Evolutionary conservation across 2,888 invertebrate genomes (phyloP), one percentile per base, ranked within the genome.

Genomic region (Lapara coniferarum): DNA sequence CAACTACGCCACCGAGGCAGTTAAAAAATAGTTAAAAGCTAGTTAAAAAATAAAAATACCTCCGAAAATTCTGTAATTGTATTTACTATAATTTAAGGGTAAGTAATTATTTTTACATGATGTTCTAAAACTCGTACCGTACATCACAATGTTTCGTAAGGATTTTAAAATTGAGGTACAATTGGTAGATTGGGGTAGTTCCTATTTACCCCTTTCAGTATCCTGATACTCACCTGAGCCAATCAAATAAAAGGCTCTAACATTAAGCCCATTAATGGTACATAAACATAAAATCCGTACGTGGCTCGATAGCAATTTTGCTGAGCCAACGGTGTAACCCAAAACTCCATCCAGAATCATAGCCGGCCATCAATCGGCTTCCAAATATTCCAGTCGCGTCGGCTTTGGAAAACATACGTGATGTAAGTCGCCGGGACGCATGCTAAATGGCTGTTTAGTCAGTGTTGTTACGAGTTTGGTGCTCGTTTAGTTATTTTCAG

Each of bases 361-460:
- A 70, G 68, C 25, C 69, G 52, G 68, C 70, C 69, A 73, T 73
- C 75, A 77, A 79, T 74, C 76, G 71, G 74, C 71, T 71, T 66
- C 82, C 76, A 81, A 80, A 79, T 82, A 85, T 83, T 78, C 83
- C 74, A 69, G 66, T 63, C 78, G 79, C 84, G 83, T 53, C 37
- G 66, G 66, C 30, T 84, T 69, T 75, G 77, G 80, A 80, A 84
- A 81, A 80, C 82, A 81, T 78, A 78, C 75, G 73, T 73, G 73
- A 77, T 79, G 80, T 75, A 76, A 78, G 74, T 72, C 75, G 75
- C 72, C 72, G 70, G 69, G 63, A 72, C 72, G 81, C 78, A 78
- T 78, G 77, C 74, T 74, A 78, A 78, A 72, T 69, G 73, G 74
- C 77, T 76, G 68, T 73, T 77, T 79, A 78, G 68, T 19, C 49